Evolutionary conservation across 2,797 vertebrate species (phyloP), one percentile per base, ranked within the genome.

Genomic region (Gymnoscopelus braueri): DNA sequence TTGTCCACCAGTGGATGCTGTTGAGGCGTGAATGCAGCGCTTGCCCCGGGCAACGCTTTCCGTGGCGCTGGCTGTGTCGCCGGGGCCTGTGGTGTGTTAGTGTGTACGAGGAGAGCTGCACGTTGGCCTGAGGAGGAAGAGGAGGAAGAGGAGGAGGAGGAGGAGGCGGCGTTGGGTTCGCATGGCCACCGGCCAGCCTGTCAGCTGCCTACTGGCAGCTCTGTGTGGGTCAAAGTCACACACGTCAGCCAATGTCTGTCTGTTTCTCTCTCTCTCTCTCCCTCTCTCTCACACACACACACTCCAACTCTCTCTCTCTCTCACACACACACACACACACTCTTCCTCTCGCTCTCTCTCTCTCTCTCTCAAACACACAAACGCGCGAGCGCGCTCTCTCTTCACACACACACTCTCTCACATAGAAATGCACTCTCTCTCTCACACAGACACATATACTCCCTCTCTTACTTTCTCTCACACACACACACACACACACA

Each of bases 51-150:
- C 72, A 71, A 84, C 84, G 63, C 77, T 87, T 90, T 88, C 87
- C 84, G 75, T 68, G 67, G 81, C 74, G 19, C 19, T 19, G 19
- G 77, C 78, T 35, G 67, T 3, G n/a, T 54, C 24, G 51, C 63
- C 15, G 14, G 56, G 29, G 32, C 1, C 74, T 29, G 26, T 29
- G 26, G 26, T 29, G 26, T 29, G 26, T 29, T 3, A 29, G 26
- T 82, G 90, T 63, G 87, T 90, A 93, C 88, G 91, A 92, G 93
- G 75, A 70, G 78, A 89, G 55, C 83, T 87, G 93, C 93, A 94
- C 92, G 93, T 93, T 93, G 87, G 74, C 19, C 39, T 10, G 35
- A 8, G 35, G 35, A 7, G 39, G 8, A 8, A 7, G 26, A 29
- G 26, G 26, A 8, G 39, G 39, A 2, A 8, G 8, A 29, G 26